Evolutionary conservation across 2,113 vertebrate genomes (phyloP).

Genomic region (Opisthocomus hoazin): DNA sequence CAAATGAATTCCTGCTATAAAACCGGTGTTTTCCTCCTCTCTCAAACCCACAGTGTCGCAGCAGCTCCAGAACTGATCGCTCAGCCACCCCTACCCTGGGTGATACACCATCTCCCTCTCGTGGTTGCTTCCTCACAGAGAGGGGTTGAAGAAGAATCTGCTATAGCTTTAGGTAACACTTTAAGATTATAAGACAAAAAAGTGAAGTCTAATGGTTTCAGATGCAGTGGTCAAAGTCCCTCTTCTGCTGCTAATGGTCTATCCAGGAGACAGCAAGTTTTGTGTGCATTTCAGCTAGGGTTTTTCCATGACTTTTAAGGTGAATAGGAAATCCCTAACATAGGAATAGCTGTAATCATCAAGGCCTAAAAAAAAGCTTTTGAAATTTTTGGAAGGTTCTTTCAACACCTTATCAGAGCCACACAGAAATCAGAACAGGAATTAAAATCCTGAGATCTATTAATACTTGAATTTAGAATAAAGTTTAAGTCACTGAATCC

Average conservation of each 20-base stretch:
- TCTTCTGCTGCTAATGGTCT: not conserved
- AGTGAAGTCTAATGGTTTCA: not conserved
- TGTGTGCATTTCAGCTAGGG: not conserved
- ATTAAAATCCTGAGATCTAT: not conserved
- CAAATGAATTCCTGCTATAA: not conserved
- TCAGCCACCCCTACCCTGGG: not conserved
- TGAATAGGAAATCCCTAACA: not conserved
- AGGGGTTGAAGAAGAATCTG: not conserved
- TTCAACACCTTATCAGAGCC: not conserved
- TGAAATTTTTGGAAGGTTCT: not conserved
- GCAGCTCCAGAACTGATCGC: not conserved
- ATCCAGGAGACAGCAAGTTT: not conserved
- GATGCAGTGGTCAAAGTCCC: not conserved
- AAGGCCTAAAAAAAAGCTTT: not conserved
- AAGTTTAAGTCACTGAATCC: not conserved
- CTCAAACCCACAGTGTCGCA: rapidly evolving
- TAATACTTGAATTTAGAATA: not conserved
- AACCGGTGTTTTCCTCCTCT: rapidly evolving
- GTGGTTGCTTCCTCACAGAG: not conserved
- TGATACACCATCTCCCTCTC: not conserved
- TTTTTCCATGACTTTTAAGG: not conserved
- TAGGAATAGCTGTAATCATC: not conserved
- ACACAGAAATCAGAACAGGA: not conserved
- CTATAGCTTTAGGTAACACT: not conserved
- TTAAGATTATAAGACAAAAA: not conserved